Conservation (phyloP, 2,888 invertebrate species). For the Cataglyphis albicans region DNA sequence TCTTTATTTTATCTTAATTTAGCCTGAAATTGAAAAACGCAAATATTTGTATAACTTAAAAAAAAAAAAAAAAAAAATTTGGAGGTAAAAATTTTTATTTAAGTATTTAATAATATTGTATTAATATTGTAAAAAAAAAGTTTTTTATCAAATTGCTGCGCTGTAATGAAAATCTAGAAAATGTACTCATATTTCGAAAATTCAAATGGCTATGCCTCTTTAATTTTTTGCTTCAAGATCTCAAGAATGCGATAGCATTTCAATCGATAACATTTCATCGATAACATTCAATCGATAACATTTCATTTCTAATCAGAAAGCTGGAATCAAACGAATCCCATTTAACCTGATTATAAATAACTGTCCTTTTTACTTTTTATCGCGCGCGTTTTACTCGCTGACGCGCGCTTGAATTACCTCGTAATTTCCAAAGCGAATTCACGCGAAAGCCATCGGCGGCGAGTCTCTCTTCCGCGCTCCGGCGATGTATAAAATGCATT, state of each 20-base stretch:
- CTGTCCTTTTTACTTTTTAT: slow-evolving; percentile 15
- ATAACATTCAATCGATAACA: no score
- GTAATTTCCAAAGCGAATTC: slow-evolving; percentile 46
- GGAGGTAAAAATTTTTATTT: no score
- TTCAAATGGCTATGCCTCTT: no score
- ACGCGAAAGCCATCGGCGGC: slow-evolving; percentile 38
- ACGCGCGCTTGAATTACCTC: slow-evolving; percentile 31
- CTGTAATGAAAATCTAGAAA: no score
- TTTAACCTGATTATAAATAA: slow-evolving; percentile 26
- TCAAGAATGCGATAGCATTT: neutral
- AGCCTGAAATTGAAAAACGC: no score
- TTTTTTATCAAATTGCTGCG: no score
- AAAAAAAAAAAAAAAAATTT: no score
- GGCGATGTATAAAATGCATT: slow-evolving; percentile 40
- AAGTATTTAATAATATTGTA: no score
- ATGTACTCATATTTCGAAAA: no score
- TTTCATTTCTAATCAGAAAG: slow-evolving; percentile 3
- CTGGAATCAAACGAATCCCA: neutral
- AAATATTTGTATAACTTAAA: no score
- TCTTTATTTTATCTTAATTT: no score
- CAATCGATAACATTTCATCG: neutral
- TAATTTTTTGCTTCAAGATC: neutral
- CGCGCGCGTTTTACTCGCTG: slow-evolving; percentile 7
- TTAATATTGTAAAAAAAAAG: no score
- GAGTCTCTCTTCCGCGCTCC: neutral